Evolutionary conservation across 2,888 invertebrate species (phyloP).

Genomic region (Epirrhoe alternata): DNA sequence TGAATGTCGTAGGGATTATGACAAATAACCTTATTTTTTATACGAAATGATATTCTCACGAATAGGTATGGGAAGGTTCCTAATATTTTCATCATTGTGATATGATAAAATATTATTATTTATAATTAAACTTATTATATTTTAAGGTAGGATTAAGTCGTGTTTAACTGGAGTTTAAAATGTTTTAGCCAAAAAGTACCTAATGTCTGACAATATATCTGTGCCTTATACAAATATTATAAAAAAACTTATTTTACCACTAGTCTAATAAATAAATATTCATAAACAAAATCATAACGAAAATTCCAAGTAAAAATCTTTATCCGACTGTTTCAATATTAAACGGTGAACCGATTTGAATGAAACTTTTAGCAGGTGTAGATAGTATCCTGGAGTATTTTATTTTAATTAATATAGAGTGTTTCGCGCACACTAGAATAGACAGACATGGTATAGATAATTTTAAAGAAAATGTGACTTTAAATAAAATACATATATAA

Average conservation of each 20-base stretch:
- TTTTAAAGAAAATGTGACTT: not conserved
- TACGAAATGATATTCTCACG: conserved; percentile 17
- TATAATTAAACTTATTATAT: conserved; percentile 4
- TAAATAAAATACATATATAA: too few relatives aligned
- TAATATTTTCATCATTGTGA: conserved; percentile 37
- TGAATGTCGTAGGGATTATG: too few relatives aligned
- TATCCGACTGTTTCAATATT: too few relatives aligned
- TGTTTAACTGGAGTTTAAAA: conserved; percentile 2
- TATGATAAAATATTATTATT: conserved; percentile 39
- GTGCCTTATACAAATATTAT: not conserved
- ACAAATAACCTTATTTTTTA: not conserved
- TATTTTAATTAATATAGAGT: not conserved
- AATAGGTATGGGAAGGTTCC: conserved; percentile 21
- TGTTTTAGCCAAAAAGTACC: conserved; percentile 1
- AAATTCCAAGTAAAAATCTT: too few relatives aligned
- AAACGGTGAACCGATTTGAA: too few relatives aligned
- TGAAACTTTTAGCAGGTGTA: too few relatives aligned
- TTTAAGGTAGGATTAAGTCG: conserved; percentile 9
- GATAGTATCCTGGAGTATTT: too few relatives aligned
- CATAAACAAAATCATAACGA: too few relatives aligned
- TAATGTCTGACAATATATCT: not conserved
- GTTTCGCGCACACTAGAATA: not conserved
- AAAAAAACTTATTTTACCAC: too few relatives aligned
- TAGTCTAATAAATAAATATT: too few relatives aligned
- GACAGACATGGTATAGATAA: not conserved